Conservation (phyloP, 1,140 invertebrate genomes). For the Lordiphosa mommai region DNA sequence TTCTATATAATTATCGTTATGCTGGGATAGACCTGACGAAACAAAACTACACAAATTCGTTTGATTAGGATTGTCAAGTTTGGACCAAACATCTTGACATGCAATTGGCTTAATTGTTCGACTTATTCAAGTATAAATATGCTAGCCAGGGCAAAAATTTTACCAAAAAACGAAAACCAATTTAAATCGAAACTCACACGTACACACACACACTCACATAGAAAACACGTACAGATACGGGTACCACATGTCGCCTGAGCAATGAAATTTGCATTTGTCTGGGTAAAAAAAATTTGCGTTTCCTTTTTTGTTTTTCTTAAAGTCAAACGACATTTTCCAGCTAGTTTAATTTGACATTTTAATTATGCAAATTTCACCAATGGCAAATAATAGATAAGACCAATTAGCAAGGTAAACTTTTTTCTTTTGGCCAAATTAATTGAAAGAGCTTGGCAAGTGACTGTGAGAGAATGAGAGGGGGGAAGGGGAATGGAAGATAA, state of each 20-base stretch:
- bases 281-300: conserved; percentile 12
- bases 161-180: conserved; percentile 21
- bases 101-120: conserved; percentile 3
- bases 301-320: conserved; percentile 12
- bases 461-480: background rate
- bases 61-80: too few species aligned
- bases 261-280: conserved; percentile 50
- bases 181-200: conserved; percentile 33
- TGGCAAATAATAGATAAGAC: conserved; percentile 34
- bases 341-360: conserved; percentile 32
- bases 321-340: conserved; percentile 5
- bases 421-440: conserved; percentile 20
- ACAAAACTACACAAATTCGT: too few species aligned
- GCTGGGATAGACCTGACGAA: too few species aligned
- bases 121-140: conserved; percentile 18
- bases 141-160: conserved; percentile 7
- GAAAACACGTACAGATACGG: conserved; percentile 16
- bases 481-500: conserved; percentile 4
- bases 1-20: too few species aligned
- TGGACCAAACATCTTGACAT: too few species aligned
- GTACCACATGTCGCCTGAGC: conserved; percentile 33
- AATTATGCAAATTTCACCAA: conserved; percentile 39
- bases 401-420: conserved; percentile 21
- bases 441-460: conserved; percentile 12
- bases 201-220: background rate